These are phyloP conservation scores for Galbula dea DNA, from an alignment of 2,113 vertebrate genomes.

Conservation along the genomic window DNA sequence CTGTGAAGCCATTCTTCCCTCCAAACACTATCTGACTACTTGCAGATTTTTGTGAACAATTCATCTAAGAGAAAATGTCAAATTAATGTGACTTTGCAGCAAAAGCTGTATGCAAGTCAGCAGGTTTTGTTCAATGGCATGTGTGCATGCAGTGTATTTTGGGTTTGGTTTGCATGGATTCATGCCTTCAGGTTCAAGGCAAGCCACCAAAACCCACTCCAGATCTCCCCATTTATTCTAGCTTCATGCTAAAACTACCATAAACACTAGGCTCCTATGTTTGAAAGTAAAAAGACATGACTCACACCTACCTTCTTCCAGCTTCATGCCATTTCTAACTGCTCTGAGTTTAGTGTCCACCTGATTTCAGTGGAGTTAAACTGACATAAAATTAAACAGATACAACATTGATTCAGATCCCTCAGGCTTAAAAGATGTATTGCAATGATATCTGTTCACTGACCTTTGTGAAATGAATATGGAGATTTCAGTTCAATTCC, in stretches of 20 bases:
- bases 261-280: not conserved
- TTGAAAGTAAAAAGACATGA: conserved; percentile 12
- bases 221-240: not conserved
- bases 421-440: not conserved
- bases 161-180: not conserved
- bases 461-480: conserved; percentile 33
- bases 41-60: not conserved
- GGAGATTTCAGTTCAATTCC: not conserved
- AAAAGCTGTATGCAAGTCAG: not conserved
- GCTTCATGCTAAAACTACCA: not conserved
- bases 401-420: not conserved
- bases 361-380: conserved; percentile 8
- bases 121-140: not conserved
- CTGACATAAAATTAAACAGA: conserved; percentile 10
- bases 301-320: not conserved
- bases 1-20: not conserved
- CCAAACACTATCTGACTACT: not conserved
- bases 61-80: not conserved
- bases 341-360: not conserved
- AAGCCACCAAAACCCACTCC: not conserved
- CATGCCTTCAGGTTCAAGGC: not conserved
- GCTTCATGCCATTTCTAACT: not conserved
- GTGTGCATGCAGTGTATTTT: not conserved
- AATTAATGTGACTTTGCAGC: not conserved
- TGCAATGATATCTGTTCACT: not conserved